Evolutionary conservation across 2,797 vertebrate genomes (phyloP).

Genomic region (Ambastaia sidthimunki): DNA sequence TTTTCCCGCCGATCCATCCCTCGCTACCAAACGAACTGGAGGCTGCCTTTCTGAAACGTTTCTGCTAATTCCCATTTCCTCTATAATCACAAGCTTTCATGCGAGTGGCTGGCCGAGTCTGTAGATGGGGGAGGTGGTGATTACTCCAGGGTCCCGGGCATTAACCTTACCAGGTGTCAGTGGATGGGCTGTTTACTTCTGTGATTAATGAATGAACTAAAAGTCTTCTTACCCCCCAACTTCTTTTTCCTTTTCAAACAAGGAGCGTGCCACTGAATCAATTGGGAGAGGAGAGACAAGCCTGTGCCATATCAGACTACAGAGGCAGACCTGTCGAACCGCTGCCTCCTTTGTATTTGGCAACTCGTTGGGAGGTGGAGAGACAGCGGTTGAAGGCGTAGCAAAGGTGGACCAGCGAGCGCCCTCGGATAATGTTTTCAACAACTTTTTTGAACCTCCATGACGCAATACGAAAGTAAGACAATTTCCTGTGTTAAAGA

Average conservation of each 20-base stretch:
- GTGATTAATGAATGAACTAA: slow-evolving; percentile 95
- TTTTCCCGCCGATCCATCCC: slow-evolving; percentile 56
- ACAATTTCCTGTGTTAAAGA: slow-evolving; percentile 37
- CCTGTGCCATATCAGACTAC: slow-evolving; percentile 71
- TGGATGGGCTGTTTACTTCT: slow-evolving; percentile 85
- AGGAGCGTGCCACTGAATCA: slow-evolving; percentile 83
- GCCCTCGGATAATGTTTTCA: slow-evolving; percentile 46
- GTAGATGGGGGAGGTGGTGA: slow-evolving; percentile 79
- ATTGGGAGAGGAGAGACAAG: slow-evolving; percentile 77
- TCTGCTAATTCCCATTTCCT: slow-evolving; percentile 96
- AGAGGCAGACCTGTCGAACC: slow-evolving; percentile 66
- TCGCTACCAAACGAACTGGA: slow-evolving; percentile 74
- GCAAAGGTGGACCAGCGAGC: slow-evolving; percentile 39
- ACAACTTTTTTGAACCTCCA: slow-evolving; percentile 24
- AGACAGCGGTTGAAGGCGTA: slow-evolving; percentile 14
- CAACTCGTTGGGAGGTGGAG: slow-evolving; percentile 30
- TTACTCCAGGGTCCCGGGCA: slow-evolving; percentile 86
- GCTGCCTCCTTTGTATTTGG: slow-evolving; percentile 57
- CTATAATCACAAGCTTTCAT: slow-evolving; percentile 91
- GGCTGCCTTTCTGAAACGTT: slow-evolving; percentile 83
- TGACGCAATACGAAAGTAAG: slow-evolving; percentile 11
- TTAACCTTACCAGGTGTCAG: slow-evolving; percentile 94
- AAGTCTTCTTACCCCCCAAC: slow-evolving; percentile 70
- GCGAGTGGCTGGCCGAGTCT: slow-evolving; percentile 80
- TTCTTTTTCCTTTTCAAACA: slow-evolving; percentile 69